These are phyloP conservation scores for Apamea sordens DNA, from an alignment of 2,888 invertebrate species.

Conservation along the genomic window DNA sequence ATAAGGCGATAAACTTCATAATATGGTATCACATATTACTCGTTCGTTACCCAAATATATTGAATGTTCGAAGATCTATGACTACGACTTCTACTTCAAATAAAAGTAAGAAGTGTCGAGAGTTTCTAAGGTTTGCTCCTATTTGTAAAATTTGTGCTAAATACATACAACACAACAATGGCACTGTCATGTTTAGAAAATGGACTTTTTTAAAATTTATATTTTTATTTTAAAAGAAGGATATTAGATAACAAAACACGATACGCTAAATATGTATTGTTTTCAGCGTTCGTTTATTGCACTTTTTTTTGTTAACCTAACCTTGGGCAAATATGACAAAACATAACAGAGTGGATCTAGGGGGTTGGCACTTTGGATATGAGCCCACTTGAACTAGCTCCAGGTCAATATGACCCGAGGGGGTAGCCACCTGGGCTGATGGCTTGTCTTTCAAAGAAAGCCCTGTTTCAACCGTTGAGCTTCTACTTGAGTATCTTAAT, in stretches of 20 bases:
- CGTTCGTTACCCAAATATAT: conserved; percentile 10
- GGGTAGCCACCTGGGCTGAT: background rate
- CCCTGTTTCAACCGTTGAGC: conserved; percentile 40
- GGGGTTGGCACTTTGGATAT: conserved; percentile 21
- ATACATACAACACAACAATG: conserved; percentile 35
- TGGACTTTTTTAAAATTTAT: background rate
- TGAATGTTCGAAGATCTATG: conserved; percentile 46
- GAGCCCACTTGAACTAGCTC: background rate
- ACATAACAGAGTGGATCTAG: conserved; percentile 23
- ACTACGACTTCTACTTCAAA: conserved; percentile 45
- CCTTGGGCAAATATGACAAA: conserved; percentile 11
- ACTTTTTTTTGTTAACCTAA: conserved; percentile 33
- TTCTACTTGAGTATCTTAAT: conserved; percentile 50
- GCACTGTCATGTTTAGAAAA: conserved; percentile 47
- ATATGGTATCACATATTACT: conserved; percentile 13
- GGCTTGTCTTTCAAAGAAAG: conserved; percentile 8
- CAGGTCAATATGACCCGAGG: conserved; percentile 23
- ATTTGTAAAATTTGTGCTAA: conserved; percentile 48
- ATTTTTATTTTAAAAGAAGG: conserved; percentile 6
- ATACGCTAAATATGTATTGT: conserved; percentile 23
- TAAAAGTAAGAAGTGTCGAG: conserved; percentile 39
- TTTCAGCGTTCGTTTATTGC: conserved; percentile 18
- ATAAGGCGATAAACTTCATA: conserved; percentile 25
- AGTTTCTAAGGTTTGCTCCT: conserved; percentile 33
- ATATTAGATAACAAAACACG: conserved; percentile 18